Conservation (phyloP, 2,113 vertebrate species). For the Tenrec ecaudatus region DNA sequence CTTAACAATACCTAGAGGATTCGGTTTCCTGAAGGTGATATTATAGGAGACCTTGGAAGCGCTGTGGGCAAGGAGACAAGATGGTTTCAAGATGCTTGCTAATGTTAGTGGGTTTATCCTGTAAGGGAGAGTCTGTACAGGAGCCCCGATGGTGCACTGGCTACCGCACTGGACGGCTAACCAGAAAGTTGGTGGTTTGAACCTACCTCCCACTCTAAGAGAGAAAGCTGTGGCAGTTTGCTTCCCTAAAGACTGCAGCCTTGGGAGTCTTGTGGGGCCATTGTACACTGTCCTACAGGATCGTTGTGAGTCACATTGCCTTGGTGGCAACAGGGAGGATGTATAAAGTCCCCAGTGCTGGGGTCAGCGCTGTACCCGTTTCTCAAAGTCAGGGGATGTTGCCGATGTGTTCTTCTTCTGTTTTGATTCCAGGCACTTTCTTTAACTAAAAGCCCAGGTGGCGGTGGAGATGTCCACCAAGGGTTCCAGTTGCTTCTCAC, state of each 20-base stretch:
- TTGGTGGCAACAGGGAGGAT: not conserved
- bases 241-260: not conserved
- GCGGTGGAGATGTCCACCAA: slow-evolving; percentile 84
- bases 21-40: too few species aligned
- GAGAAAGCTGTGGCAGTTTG: not conserved
- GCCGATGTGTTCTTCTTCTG: not conserved
- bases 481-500: slow-evolving; percentile 88
- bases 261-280: not conserved
- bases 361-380: not conserved
- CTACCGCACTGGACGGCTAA: not conserved
- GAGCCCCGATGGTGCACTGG: not conserved
- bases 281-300: not conserved
- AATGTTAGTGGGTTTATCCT: not conserved
- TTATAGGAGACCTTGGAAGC: not conserved
- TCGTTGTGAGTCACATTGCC: not conserved
- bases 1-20: too few species aligned
- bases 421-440: slow-evolving; percentile 88
- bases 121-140: not conserved
- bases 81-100: not conserved
- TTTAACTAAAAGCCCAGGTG: slow-evolving; percentile 80
- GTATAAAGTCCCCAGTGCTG: not conserved
- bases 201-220: not conserved
- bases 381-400: not conserved
- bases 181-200: not conserved
- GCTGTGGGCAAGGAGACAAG: too few species aligned